A percentile compares a stretch with the other conserved stretches of the same genome.
Conservation (phyloP, 2,113 vertebrate genomes). For the Ceyx cyanopectus region DNA sequence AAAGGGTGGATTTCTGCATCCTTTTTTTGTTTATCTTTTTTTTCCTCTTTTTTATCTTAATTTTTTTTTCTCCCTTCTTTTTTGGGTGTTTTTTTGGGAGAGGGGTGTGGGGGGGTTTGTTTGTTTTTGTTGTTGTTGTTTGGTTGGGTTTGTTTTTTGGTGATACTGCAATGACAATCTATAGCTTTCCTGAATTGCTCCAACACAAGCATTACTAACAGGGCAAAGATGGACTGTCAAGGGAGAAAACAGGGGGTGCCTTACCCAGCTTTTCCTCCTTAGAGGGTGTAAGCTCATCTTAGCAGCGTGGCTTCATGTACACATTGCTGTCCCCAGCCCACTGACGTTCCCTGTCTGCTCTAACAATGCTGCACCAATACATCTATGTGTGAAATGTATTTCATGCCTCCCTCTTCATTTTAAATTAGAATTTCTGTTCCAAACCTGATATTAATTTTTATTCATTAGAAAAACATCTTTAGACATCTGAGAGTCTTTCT, state of each 20-base stretch:
- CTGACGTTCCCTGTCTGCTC: not conserved
- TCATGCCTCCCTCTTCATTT: slow-evolving; percentile 48
- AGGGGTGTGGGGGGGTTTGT: too few species aligned
- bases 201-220: not conserved
- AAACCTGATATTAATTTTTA: slow-evolving; percentile 19
- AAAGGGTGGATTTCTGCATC: not conserved
- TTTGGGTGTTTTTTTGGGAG: not conserved
- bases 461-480: slow-evolving; percentile 49
- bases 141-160: not conserved
- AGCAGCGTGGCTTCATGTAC: not conserved
- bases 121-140: too few species aligned
- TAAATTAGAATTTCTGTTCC: slow-evolving; percentile 54
- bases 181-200: not conserved
- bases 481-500: slow-evolving; percentile 38
- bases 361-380: not conserved
- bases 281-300: not conserved
- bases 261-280: not conserved
- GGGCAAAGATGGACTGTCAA: not conserved
- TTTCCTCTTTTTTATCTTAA: too few species aligned
- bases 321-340: not conserved
- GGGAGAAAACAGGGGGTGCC: not conserved
- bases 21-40: too few species aligned
- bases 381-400: slow-evolving; percentile 49
- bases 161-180: not conserved
- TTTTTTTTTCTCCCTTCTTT: not conserved